Evolutionary conservation across 2,888 invertebrate genomes (phyloP), one percentile per base, ranked within the genome.

Genomic region (Helicoverpa assulta): DNA sequence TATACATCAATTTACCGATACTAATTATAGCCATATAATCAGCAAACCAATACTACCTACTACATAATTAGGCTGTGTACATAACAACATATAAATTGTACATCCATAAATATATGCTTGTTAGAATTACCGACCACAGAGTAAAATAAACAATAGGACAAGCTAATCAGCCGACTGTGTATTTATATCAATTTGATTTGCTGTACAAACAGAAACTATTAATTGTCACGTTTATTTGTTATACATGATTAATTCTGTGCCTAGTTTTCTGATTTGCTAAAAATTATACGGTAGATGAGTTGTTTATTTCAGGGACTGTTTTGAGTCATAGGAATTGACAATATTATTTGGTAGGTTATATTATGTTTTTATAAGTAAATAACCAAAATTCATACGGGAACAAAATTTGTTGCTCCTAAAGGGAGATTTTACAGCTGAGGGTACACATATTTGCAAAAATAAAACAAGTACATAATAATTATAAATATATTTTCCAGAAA

Each of bases 101-200:
- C 10, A 5, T 2, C 18, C 6, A 29, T 21, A 18, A 29, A n/a
- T 43, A 4, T 21, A 66, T 33, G 6, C 19, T 1, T 7, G 16
- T 51, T 19, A n/a, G 10, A 47, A 55, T 33, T 21, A 52, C 29
- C 19, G 14, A 69, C 55, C 37, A 55, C 55, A 47, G 47, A 10
- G 37, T 8, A 47, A 76, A 71, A 56, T 37, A 75, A 75, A 75
- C 43, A 52, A 33, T 19, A 3, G 0, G 26, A 55, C 68, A 43
- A 54, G 14, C 21, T 53, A 47, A 37, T 64, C 26, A 56, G 47
- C 26, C 7, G n/a, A 29, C 10, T 53, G 56, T 74, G 75, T 53
- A 47, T 74, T 71, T 71, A 57, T 57, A 67, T 57, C 37, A 57
- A 53, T 67, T 74, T 16, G n/a, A 29, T 71, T 53, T 47, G 19